Percentiles rank a stretch among this genome's conserved stretches.
phyloP scores from a whole-genome alignment of 2,113 vertebrate genomes.

The Tenebrosternarchus preto region DNA sequence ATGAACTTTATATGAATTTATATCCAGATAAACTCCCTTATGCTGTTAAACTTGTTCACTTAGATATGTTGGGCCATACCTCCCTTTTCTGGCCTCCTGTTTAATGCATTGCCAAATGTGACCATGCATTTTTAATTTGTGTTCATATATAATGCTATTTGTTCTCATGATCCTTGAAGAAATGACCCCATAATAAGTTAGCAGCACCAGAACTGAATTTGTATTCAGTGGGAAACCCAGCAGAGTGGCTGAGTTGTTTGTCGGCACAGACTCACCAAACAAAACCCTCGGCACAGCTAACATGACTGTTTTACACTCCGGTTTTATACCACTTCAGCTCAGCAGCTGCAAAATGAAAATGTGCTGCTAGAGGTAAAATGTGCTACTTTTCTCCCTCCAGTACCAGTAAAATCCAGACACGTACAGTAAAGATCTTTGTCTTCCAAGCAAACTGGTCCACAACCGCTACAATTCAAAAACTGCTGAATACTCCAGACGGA shows the following conservation, averaged over 20 bases:
- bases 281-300: neutral
- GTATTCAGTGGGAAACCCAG: neutral
- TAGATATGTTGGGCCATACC: neutral
- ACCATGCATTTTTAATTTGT: slow-evolving; percentile 38
- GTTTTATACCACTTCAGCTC: neutral
- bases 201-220: slow-evolving; percentile 25
- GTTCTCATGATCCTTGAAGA: neutral
- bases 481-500: neutral
- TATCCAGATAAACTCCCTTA: neutral
- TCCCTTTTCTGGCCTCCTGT: neutral
- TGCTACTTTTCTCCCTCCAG: neutral
- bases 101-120: slow-evolving; percentile 10
- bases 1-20: neutral
- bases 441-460: neutral
- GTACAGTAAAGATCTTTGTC: neutral
- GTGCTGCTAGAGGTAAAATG: neutral
- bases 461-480: neutral
- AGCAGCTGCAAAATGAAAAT: too few species aligned
- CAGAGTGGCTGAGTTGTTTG: neutral
- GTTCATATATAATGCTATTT: slow-evolving; percentile 38
- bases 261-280: neutral
- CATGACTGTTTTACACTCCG: neutral
- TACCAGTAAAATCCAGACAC: neutral
- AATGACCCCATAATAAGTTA: neutral
- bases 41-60: neutral